Evolutionary conservation across 64 coral and sea anemone species (phyloP), one percentile per base, ranked within the genome.

Genomic region (Dendronephthya gigantea): DNA sequence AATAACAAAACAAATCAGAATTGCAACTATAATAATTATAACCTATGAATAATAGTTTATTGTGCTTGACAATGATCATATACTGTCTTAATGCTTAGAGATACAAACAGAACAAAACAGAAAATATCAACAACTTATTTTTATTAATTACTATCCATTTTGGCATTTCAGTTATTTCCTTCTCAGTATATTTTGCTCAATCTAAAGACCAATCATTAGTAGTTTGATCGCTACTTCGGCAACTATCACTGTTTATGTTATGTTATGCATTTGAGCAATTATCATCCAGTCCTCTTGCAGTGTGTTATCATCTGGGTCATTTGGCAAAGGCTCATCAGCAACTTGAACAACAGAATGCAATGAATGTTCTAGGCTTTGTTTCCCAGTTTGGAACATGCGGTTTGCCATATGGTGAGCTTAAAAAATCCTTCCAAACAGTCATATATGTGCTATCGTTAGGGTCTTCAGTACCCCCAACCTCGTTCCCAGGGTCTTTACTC

Each of bases 281-380:
- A 88, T 23, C 86, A 88, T 88, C 69, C 72, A 88, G 37, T 88
- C 86, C 16, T 88, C 86, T 55, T 45, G 41, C 4, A 11, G 4
- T 45, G 4, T 4, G 11, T 39, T 88, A 82, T 88, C 30, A 49
- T 52, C 86, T 36, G 50, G 12, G 12, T 12, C 12, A 16, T 88
- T 50, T 17, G n/a, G n/a, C n/a, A n/a, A 7, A 45, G 41, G 41
- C 19, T 62, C 2, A 27, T n/a, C 55, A 7, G 19, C 55, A n/a
- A 23, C n/a, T n/a, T n/a, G 7, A n/a, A 27, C 19, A 62, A 15
- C 11, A 62, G 7, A 62, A 23, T 62, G 17, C 8, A 27, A 62
- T 39, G 48, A n/a, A 37, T 51, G 17, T 10, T 87, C 6, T 33
- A 87, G n/a, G 16, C 50, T 87, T 79, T 2, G 22, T 30, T 75